Evolutionary conservation across 1,140 invertebrate genomes (phyloP).

Genomic region (Temnothorax nylanderi): DNA sequence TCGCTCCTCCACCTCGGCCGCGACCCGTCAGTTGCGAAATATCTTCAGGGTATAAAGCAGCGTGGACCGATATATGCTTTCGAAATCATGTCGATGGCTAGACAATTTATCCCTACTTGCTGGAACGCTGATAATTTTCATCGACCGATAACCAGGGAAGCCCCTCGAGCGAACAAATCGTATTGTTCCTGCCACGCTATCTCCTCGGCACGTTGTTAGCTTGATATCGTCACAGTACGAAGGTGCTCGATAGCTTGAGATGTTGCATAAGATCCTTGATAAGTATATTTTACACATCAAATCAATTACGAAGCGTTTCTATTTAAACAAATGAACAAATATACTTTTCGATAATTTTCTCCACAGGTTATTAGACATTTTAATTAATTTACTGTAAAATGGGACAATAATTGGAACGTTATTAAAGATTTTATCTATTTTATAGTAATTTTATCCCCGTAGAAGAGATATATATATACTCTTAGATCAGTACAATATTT

Average conservation of each 20-base stretch:
- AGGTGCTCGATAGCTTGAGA: neutral
- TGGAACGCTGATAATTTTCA: slow-evolving; percentile 51
- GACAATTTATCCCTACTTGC: slow-evolving; percentile 43
- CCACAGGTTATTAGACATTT: neutral
- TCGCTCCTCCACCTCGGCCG: slow-evolving; percentile 37
- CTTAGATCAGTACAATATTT: slow-evolving; percentile 47
- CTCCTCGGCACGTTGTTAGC: slow-evolving; percentile 32
- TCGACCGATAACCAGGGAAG: slow-evolving; percentile 24
- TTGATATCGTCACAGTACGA: slow-evolving; percentile 16
- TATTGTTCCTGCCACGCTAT: slow-evolving; percentile 44
- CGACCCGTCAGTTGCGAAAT: slow-evolving; percentile 54
- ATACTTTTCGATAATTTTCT: neutral
- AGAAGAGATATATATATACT: neutral
- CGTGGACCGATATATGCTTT: slow-evolving; percentile 45
- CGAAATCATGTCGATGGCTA: slow-evolving; percentile 44
- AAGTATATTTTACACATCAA: neutral
- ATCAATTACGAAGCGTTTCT: neutral
- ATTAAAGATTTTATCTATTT: neutral
- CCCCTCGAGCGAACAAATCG: slow-evolving; percentile 37
- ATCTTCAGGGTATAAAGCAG: slow-evolving; percentile 36
- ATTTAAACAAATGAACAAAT: neutral
- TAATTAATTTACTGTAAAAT: slow-evolving; percentile 9
- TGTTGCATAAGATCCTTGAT: neutral
- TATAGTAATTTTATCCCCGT: neutral
- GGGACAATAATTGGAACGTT: neutral